These are phyloP conservation scores for Iguana delicatissima DNA, from an alignment of 2,797 vertebrate species.

Conservation along the genomic window DNA sequence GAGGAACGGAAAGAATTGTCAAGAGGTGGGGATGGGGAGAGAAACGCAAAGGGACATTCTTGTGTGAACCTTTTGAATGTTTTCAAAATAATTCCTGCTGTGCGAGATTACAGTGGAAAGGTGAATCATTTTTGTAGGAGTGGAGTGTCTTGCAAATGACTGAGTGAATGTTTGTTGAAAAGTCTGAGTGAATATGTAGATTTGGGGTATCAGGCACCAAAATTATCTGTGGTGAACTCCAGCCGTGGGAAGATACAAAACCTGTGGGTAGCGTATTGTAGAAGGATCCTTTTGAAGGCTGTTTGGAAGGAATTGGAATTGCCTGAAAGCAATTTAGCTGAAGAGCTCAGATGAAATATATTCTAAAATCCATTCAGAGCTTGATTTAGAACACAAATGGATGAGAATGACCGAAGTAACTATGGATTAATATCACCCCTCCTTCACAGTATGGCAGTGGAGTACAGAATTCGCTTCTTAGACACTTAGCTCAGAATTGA, in stretches of 20 bases:
- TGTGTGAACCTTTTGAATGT: not conserved
- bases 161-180: constrained; percentile 20
- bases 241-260: constrained; percentile 9
- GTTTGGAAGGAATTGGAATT: constrained; percentile 16
- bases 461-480: constrained; percentile 20
- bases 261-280: not conserved
- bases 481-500: constrained; percentile 9
- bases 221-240: not conserved
- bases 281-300: not conserved
- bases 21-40: not conserved
- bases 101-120: not conserved
- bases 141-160: not conserved
- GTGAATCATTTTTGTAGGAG: constrained; percentile 9
- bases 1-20: not conserved
- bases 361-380: constrained; percentile 1
- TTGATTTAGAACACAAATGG: constrained; percentile 16
- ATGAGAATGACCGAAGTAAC: not conserved
- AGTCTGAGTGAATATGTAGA: constrained; percentile 14
- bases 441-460: not conserved
- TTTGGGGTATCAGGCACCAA: not conserved
- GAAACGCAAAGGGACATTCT: not conserved
- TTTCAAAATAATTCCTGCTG: not conserved
- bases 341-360: not conserved
- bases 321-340: constrained; percentile 28
- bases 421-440: not conserved